Evolutionary conservation across 2,888 invertebrate species (phyloP).

Genomic region (Morpho helenor): DNA sequence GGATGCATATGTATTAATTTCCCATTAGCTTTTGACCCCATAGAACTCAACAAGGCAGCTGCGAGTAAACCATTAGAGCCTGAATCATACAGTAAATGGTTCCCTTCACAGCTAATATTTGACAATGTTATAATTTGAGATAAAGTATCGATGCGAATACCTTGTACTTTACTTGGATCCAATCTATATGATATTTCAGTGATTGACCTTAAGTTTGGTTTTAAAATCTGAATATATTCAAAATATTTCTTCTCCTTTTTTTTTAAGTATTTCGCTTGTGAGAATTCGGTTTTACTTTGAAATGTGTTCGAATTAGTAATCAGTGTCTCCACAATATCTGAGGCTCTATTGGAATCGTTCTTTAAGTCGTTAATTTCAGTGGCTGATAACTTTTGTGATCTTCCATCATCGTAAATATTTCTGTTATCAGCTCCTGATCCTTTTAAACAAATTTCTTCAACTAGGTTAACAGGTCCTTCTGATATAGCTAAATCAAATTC

Average conservation of each 20-base stretch:
- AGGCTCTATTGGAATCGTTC: conserved; percentile 86
- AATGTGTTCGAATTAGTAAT: conserved; percentile 96
- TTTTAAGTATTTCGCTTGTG: conserved; percentile 95
- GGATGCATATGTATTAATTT: conserved; percentile 87
- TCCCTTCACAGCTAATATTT: conserved; percentile 88
- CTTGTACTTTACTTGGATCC: conserved; percentile 86
- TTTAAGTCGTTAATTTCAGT: conserved; percentile 90
- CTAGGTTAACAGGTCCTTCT: conserved; percentile 65
- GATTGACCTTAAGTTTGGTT: conserved; percentile 89
- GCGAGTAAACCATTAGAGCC: conserved; percentile 91
- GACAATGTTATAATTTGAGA: conserved; percentile 91
- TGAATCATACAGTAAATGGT: conserved; percentile 91
- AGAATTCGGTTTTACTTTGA: conserved; percentile 92
- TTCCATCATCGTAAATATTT: conserved; percentile 87
- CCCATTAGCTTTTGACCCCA: conserved; percentile 82
- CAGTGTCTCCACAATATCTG: conserved; percentile 90
- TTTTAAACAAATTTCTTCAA: conserved; percentile 82
- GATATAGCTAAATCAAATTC: conserved; percentile 77
- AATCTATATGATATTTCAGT: conserved; percentile 91
- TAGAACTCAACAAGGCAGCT: conserved; percentile 89
- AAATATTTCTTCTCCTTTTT: conserved; percentile 97
- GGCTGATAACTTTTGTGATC: conserved; percentile 89
- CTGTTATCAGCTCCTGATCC: conserved; percentile 90
- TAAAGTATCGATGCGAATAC: conserved; percentile 91
- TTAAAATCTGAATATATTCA: conserved; percentile 87